phyloP scores from a whole-genome alignment of 1,140 invertebrate genomes.

The Megalopta genalis region DNA sequence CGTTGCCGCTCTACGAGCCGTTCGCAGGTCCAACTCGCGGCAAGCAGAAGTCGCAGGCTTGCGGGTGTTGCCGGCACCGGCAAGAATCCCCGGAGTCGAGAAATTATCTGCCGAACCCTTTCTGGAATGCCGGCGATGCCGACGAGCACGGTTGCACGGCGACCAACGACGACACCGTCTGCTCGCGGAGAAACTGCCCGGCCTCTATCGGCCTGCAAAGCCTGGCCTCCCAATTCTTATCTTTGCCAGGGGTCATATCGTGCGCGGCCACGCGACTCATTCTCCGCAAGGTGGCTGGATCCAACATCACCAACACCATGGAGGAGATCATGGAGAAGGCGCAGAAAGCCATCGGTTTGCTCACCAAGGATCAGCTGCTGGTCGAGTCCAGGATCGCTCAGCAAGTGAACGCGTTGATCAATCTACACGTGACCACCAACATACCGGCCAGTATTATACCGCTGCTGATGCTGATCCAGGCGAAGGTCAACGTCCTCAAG shows the following conservation, averaged over 20 bases:
- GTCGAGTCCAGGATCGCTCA: conserved; percentile 69
- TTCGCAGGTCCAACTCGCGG: conserved; percentile 13
- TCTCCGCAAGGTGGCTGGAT: conserved; percentile 70
- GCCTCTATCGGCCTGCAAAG: conserved; percentile 72
- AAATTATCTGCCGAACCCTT: background rate
- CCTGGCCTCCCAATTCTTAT: conserved; percentile 73
- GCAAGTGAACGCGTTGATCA: conserved; percentile 73
- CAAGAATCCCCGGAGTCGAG: background rate
- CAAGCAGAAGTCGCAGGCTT: conserved; percentile 31
- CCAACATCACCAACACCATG: conserved; percentile 65
- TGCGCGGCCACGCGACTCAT: conserved; percentile 72
- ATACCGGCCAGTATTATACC: conserved; percentile 69
- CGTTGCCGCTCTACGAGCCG: conserved; percentile 42
- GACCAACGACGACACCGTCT: conserved; percentile 63
- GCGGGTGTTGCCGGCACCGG: conserved; percentile 53
- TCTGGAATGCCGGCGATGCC: conserved; percentile 13
- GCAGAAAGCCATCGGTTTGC: conserved; percentile 51
- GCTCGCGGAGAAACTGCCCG: conserved; percentile 70
- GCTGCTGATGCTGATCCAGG: conserved; percentile 70
- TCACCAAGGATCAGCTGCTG: conserved; percentile 73
- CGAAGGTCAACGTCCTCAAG: conserved; percentile 75
- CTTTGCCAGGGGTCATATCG: conserved; percentile 71
- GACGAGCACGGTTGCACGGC: conserved; percentile 65
- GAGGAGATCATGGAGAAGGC: conserved; percentile 73
- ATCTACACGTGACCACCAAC: conserved; percentile 73